A percentile compares a stretch with the other conserved stretches of the same genome.
Evolutionary conservation across 2,113 vertebrate genomes (phyloP).

Genomic region (Equus przewalskii): DNA sequence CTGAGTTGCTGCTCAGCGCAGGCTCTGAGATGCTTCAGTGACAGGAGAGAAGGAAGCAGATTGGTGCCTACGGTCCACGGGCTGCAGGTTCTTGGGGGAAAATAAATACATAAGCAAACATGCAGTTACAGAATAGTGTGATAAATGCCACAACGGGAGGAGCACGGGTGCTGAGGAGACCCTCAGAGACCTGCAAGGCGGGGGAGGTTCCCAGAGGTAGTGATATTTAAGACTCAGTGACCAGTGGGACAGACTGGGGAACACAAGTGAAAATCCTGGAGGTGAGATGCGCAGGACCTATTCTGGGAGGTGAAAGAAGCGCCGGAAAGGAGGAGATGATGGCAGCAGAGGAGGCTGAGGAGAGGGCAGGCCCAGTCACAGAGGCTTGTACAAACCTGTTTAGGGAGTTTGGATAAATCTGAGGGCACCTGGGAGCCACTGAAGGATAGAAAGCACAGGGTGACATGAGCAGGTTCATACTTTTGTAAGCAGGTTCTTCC

Average conservation of each 20-base stretch:
- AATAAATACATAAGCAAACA: not conserved
- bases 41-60: not conserved
- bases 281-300: not conserved
- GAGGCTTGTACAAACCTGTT: not conserved
- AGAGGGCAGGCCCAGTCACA: no score
- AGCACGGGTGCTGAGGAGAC: not conserved
- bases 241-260: not conserved
- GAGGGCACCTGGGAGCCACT: not conserved
- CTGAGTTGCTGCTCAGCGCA: fast-evolving
- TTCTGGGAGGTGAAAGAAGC: not conserved
- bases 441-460: not conserved
- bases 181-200: not conserved
- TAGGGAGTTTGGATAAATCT: not conserved
- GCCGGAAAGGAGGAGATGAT: not conserved
- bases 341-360: not conserved
- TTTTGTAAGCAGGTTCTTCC: not conserved
- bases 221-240: not conserved
- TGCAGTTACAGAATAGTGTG: not conserved
- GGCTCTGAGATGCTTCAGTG: not conserved
- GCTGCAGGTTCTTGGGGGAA: not conserved
- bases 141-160: not conserved
- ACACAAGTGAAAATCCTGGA: not conserved
- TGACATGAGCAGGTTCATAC: not conserved
- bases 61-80: not conserved
- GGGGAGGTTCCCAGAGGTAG: not conserved